phyloP scores from a whole-genome alignment of 2,888 invertebrate species.

The Lithosia quadra region DNA sequence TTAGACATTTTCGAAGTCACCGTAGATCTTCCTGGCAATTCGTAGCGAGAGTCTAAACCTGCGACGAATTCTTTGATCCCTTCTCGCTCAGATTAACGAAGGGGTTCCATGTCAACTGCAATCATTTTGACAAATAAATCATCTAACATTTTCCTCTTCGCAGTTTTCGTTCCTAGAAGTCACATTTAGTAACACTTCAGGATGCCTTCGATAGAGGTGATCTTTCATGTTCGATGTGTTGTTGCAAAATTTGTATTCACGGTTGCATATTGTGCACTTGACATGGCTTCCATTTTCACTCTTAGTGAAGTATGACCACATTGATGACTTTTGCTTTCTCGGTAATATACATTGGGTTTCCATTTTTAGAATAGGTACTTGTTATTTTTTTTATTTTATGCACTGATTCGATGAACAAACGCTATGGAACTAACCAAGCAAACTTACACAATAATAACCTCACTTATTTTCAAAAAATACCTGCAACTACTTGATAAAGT shows the following conservation, averaged over 20 bases:
- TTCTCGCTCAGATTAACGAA: constrained; percentile 23
- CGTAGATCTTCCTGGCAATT: constrained; percentile 25
- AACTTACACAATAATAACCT: constrained; percentile 24
- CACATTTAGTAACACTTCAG: constrained; percentile 18
- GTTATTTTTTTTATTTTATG: constrained; percentile 26
- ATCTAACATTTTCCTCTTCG: constrained; percentile 18
- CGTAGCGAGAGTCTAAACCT: constrained; percentile 22
- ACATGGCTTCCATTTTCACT: constrained; percentile 10
- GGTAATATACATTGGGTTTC: neutral
- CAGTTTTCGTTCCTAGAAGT: constrained; percentile 5
- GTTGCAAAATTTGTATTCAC: constrained; percentile 19
- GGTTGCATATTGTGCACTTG: constrained; percentile 14
- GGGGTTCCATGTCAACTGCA: constrained; percentile 27
- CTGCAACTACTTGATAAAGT: no score
- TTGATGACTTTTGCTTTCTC: constrained; percentile 6
- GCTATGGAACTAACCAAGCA: constrained; percentile 14
- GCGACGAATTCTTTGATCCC: constrained; percentile 27
- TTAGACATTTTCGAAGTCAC: constrained; percentile 17
- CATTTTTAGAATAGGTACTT: constrained; percentile 13
- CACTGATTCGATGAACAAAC: constrained; percentile 26
- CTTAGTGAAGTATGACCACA: constrained; percentile 8
- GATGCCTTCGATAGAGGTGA: constrained; percentile 19
- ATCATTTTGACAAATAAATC: constrained; percentile 26
- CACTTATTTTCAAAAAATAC: constrained; percentile 18
- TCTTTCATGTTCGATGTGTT: constrained; percentile 23